These are phyloP conservation scores for Drosophila buzzatii DNA, from an alignment of 2,888 invertebrate genomes.

Conservation along the genomic window DNA sequence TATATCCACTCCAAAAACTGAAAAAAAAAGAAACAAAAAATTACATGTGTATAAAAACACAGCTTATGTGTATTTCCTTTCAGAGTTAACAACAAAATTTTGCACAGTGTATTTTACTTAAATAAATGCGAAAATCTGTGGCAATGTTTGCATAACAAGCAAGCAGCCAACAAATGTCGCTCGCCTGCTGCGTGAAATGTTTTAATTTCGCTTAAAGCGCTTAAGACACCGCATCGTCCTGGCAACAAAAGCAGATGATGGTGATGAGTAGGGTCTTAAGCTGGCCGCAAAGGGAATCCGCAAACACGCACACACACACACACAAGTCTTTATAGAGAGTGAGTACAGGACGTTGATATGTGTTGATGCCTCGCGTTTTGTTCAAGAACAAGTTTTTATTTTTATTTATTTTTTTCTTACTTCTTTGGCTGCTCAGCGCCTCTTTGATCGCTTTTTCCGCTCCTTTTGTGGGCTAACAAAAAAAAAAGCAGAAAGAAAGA, in stretches of 20 bases:
- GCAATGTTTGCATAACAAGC: slow-evolving; percentile 60
- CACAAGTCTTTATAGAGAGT: background rate
- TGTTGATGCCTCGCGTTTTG: slow-evolving; percentile 60
- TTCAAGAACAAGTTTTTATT: slow-evolving; percentile 47
- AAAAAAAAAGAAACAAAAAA: no score
- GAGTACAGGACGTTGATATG: slow-evolving; percentile 28
- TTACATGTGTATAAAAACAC: no score
- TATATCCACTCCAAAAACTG: no score
- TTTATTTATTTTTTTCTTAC: slow-evolving; percentile 18
- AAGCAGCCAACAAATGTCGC: slow-evolving; percentile 37
- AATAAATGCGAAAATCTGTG: slow-evolving; percentile 45
- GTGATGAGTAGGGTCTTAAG: slow-evolving; percentile 60
- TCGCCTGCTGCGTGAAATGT: slow-evolving; percentile 70
- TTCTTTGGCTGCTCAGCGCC: slow-evolving; percentile 58
- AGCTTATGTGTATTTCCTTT: background rate
- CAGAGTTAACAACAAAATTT: background rate
- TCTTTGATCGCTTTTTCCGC: slow-evolving; percentile 79
- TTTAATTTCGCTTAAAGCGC: slow-evolving; percentile 78
- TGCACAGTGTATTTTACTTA: slow-evolving; percentile 24
- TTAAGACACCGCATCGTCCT: slow-evolving; percentile 66
- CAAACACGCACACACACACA: slow-evolving; percentile 28
- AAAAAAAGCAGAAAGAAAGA: background rate
- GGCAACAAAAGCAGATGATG: slow-evolving; percentile 59
- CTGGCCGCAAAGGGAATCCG: slow-evolving; percentile 62
- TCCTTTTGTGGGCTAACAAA: slow-evolving; percentile 59